A percentile compares a stretch with the other conserved stretches of the same genome.
These are phyloP conservation scores for Smutsia gigantea DNA, from an alignment of 2,797 vertebrate species.

Conservation along the genomic window DNA sequence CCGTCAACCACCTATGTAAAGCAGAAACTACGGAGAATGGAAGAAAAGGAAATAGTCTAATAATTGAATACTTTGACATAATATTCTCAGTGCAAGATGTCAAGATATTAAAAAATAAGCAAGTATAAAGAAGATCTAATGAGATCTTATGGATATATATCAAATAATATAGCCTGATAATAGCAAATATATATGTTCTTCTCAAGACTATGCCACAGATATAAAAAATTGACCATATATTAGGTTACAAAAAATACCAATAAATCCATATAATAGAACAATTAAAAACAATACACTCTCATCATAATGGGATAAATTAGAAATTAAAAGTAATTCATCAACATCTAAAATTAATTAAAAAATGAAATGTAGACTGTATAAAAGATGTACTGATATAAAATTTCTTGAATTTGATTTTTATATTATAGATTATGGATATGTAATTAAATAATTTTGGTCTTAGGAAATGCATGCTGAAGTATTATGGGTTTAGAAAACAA, in stretches of 20 bases:
- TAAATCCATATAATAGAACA: neutral
- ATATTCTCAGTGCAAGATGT: neutral
- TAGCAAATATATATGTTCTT: neutral
- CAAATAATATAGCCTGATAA: neutral
- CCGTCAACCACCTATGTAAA: neutral
- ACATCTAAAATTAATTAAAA: neutral
- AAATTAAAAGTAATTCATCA: neutral
- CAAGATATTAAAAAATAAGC: neutral
- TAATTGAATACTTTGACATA: neutral
- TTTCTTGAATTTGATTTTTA: neutral
- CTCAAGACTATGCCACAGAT: neutral
- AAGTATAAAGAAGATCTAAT: neutral
- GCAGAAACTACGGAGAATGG: neutral
- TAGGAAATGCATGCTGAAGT: neutral
- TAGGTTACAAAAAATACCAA: neutral
- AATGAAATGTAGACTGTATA: neutral
- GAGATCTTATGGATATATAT: neutral
- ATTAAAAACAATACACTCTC: neutral
- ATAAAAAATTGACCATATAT: neutral
- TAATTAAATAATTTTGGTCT: neutral
- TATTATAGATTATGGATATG: neutral
- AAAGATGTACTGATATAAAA: neutral
- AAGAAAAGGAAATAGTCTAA: neutral
- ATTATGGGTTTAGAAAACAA: neutral
- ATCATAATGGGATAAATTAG: neutral